phyloP scores from a whole-genome alignment of 1,140 invertebrate species.

The Harpegnathos saltator region DNA sequence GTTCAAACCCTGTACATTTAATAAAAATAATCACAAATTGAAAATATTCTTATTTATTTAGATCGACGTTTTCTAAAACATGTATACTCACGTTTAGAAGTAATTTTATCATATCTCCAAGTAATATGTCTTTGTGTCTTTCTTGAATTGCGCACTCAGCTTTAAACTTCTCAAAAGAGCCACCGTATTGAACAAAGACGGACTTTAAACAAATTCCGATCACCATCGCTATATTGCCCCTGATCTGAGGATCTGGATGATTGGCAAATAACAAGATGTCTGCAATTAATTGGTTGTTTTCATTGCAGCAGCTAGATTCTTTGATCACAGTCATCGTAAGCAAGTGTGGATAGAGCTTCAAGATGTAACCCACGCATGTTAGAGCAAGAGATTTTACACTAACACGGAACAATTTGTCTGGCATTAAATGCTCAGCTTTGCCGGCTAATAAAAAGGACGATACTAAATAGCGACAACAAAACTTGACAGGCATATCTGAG shows the following conservation, averaged over 20 bases:
- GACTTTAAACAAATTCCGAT: constrained; percentile 90
- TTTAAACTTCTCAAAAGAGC: constrained; percentile 78
- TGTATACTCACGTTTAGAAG: constrained; percentile 85
- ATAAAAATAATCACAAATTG: constrained; percentile 5
- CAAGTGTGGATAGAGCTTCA: constrained; percentile 90
- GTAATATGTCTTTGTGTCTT: constrained; percentile 71
- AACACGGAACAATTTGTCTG: constrained; percentile 91
- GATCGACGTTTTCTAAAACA: constrained; percentile 8
- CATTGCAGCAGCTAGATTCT: constrained; percentile 64
- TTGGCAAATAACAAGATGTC: constrained; percentile 90
- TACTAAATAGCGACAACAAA: constrained; percentile 91
- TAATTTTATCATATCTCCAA: constrained; percentile 86
- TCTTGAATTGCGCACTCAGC: constrained; percentile 80
- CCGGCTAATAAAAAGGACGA: constrained; percentile 92
- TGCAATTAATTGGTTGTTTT: constrained; percentile 87
- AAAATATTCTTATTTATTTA: not conserved
- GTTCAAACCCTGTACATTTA: constrained; percentile 87
- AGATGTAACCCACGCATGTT: constrained; percentile 90
- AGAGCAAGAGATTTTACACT: constrained; percentile 94
- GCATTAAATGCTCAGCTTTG: constrained; percentile 87
- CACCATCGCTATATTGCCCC: constrained; percentile 90
- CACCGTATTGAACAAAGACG: constrained; percentile 87
- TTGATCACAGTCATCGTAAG: constrained; percentile 85
- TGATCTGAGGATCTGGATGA: constrained; percentile 93
- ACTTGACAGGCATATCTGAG: constrained; percentile 89